Conservation (phyloP, 2,888 invertebrate genomes). For the Archips crataeganus region DNA sequence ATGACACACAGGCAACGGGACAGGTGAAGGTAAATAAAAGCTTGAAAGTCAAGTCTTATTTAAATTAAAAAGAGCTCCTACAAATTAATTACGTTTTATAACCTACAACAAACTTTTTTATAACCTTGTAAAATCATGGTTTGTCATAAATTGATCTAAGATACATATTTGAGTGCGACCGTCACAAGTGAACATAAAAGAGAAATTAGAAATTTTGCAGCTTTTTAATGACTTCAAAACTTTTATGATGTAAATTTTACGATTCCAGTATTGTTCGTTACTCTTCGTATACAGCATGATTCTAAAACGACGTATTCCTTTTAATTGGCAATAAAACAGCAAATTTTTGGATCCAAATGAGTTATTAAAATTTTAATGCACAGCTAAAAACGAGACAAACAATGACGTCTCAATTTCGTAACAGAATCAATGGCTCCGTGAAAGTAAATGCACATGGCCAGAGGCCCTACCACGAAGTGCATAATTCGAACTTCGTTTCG, state of each 20-base stretch:
- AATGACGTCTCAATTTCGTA: neutral
- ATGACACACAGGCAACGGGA: too few species aligned
- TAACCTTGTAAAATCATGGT: neutral
- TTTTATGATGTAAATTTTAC: slow-evolving; percentile 28
- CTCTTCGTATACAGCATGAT: neutral
- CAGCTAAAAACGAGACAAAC: too few species aligned
- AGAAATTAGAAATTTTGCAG: slow-evolving; percentile 21
- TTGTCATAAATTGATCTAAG: slow-evolving; percentile 20
- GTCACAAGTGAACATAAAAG: slow-evolving; percentile 13
- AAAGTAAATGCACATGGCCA: too few species aligned
- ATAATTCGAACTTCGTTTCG: too few species aligned
- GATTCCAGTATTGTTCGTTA: slow-evolving; percentile 1
- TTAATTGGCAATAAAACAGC: neutral
- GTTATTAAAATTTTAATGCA: neutral
- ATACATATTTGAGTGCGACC: neutral
- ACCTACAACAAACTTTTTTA: neutral
- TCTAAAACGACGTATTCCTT: neutral
- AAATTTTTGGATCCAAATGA: neutral
- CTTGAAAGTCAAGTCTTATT: too few species aligned
- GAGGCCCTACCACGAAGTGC: too few species aligned
- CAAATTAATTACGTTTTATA: too few species aligned
- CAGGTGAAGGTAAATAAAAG: too few species aligned
- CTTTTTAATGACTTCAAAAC: slow-evolving; percentile 6
- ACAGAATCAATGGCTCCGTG: too few species aligned
- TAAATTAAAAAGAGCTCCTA: too few species aligned